phyloP scores from a whole-genome alignment of 2,113 vertebrate genomes.

The Telmatochromis sp. region DNA sequence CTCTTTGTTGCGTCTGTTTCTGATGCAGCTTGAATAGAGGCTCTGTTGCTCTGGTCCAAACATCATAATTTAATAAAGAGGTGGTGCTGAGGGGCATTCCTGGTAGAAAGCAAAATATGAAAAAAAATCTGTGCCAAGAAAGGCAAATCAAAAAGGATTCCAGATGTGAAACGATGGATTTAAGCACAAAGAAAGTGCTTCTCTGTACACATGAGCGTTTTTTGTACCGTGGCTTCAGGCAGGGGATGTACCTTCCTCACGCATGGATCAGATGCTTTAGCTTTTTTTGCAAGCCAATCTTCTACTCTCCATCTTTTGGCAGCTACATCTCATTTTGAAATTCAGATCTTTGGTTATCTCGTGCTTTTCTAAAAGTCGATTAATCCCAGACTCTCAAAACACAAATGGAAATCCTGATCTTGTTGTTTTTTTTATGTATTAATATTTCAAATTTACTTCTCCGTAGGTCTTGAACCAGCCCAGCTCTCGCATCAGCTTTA shows the following conservation, averaged over 20 bases:
- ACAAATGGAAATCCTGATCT: neutral
- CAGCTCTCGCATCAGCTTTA: neutral
- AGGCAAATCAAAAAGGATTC: neutral
- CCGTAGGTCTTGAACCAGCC: constrained; percentile 21
- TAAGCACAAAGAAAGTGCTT: neutral
- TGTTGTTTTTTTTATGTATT: neutral
- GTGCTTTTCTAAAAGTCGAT: neutral
- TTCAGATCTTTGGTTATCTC: neutral
- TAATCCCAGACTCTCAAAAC: neutral
- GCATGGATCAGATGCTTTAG: neutral
- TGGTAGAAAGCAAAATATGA: neutral
- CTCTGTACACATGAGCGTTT: neutral
- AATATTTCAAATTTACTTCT: neutral
- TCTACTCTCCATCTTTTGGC: neutral
- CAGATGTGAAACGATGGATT: neutral
- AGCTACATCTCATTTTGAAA: neutral
- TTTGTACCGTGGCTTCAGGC: constrained; percentile 17
- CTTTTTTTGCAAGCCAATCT: neutral
- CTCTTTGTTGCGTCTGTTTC: neutral
- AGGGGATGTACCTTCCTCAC: constrained; percentile 6
- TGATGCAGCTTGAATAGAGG: constrained; percentile 28
- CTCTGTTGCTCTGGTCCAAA: constrained; percentile 14
- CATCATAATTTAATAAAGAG: constrained; percentile 4
- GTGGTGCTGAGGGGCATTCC: neutral
- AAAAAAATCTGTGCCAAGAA: neutral